Evolutionary conservation across 2,797 vertebrate species (phyloP).

Genomic region (Catamblyrhynchus diadema): DNA sequence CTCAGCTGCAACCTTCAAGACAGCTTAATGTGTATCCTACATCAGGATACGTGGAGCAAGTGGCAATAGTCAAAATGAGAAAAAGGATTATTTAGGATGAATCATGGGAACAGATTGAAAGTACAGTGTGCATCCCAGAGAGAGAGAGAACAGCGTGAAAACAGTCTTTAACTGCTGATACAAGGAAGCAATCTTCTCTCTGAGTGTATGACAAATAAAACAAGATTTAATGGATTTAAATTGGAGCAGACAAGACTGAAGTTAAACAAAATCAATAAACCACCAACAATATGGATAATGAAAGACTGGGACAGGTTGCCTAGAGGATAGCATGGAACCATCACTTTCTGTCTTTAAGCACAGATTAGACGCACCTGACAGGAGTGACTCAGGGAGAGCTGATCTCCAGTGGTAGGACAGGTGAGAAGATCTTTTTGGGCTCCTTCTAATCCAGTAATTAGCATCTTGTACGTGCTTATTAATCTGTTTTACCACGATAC

Average conservation of each 20-base stretch:
- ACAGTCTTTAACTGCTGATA: not conserved
- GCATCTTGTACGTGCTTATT: not conserved
- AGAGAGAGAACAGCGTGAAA: not conserved
- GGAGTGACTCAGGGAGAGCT: not conserved
- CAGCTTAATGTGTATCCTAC: not conserved
- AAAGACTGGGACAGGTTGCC: not conserved
- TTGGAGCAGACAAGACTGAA: not conserved
- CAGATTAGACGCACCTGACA: not conserved
- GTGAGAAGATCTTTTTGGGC: not conserved
- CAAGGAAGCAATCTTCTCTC: not conserved
- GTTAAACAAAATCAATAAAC: not conserved
- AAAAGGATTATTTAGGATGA: not conserved
- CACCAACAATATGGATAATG: not conserved
- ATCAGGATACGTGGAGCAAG: not conserved
- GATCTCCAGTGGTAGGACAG: not conserved
- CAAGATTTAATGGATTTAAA: not conserved
- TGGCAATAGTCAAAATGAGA: not conserved
- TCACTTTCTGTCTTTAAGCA: not conserved
- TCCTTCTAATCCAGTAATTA: constrained; percentile 9
- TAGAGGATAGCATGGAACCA: not conserved
- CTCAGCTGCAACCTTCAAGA: not conserved
- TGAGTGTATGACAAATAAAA: not conserved
- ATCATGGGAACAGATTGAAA: not conserved
- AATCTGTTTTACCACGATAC: not conserved
- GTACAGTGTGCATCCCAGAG: not conserved